Base-by-base conservation (phyloP, 2,888 invertebrate species). In the Drepanosiphum platanoidis region DNA sequence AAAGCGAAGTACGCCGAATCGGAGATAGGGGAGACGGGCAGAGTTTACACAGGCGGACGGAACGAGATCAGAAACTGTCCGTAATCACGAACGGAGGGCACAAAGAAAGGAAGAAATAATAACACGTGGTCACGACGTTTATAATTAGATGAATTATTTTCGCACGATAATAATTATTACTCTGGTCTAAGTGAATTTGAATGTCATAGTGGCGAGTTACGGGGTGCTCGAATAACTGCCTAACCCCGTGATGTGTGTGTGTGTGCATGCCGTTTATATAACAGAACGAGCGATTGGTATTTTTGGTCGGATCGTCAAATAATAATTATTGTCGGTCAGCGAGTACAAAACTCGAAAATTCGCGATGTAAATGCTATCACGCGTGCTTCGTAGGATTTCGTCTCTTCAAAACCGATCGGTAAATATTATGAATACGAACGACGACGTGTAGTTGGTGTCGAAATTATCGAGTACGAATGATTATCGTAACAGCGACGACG, bases 101-200 rank as follows among this genome's bases (percentile, higher is more conserved):
- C 15, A 46, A 46, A 5, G 18, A n/a, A n/a, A n/a, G n/a, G 52
- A 22, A 52, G 52, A 18, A 52, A 52, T 52, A 52, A 52, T 52
- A 22, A 52, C 52, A 22, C 52, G 22, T 22, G 22, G 52, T 52
- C 15, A 15, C 15, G 5, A 18, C 18, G 18, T 52, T 5, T 52
- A 52, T 22, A 52, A 52, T 22, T 52, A 3, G 1, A 22, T 52
- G 22, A 52, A 22, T 52, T 52, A 52, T 52, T 52, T 52, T 22
- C 18, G 15, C 52, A 22, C 52, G n/a, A n/a, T n/a, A n/a, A n/a
- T n/a, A n/a, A 52, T 52, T 4, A 52, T 52, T 52, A 22, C 52
- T 52, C 52, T 15, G 52, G 52, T 64, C 64, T 64, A 64, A 64
- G 64, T 64, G 64, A 64, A 64, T 64, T 27, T 64, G 64, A 64